Percentiles rank a stretch among this genome's conserved stretches.
Conservation (phyloP, 2,888 invertebrate genomes). For the Mayetiola destructor region DNA sequence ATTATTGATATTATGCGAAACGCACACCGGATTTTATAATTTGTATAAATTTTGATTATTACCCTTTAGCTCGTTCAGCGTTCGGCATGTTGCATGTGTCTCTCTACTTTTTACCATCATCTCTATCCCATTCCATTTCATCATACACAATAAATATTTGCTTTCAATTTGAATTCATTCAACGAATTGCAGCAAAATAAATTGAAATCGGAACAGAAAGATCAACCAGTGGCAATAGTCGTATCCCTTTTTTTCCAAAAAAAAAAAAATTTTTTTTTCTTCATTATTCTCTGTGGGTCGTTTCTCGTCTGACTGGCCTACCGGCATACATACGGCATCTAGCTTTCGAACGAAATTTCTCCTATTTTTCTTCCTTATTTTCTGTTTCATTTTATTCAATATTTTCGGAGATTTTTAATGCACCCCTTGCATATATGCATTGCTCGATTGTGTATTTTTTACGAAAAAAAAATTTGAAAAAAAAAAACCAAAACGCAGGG, state of each 20-base stretch:
- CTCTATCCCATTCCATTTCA: neutral
- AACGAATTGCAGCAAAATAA: too few species aligned
- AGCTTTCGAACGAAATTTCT: neutral
- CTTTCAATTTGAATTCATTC: neutral
- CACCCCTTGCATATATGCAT: neutral
- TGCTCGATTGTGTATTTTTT: neutral
- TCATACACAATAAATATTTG: too few species aligned
- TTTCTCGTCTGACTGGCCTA: neutral
- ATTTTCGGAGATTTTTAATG: neutral
- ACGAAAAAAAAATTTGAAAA: too few species aligned
- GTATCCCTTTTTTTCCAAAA: too few species aligned
- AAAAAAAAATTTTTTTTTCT: too few species aligned
- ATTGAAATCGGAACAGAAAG: neutral
- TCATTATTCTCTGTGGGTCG: neutral
- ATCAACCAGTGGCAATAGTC: neutral
- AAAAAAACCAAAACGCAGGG: too few species aligned
- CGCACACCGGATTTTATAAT: neutral
- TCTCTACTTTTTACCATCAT: too few species aligned
- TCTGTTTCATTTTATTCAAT: neutral
- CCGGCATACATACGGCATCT: neutral
- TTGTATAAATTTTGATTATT: slow-evolving; percentile 8
- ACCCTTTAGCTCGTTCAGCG: neutral
- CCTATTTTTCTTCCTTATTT: neutral
- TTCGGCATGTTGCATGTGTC: too few species aligned
- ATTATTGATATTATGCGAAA: too few species aligned